Conservation (phyloP, 2,888 invertebrate species). For the Lordiphosa andalusiaca region DNA sequence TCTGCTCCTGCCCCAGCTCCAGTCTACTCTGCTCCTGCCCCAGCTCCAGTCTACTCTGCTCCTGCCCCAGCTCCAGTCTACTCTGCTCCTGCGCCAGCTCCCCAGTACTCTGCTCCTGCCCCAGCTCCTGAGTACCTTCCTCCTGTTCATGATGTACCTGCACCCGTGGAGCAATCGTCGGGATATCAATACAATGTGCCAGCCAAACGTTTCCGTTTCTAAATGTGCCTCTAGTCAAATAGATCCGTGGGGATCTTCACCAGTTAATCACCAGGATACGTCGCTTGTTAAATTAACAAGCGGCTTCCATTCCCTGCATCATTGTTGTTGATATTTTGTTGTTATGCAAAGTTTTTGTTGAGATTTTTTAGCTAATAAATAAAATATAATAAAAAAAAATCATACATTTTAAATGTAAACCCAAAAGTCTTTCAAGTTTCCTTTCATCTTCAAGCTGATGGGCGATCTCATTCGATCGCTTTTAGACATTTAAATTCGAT, state of each 20-base stretch:
- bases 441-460: neutral
- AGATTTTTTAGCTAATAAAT: conserved; percentile 65
- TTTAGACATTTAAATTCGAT: conserved; percentile 19
- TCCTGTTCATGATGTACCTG: conserved; percentile 11
- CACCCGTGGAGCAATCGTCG: conserved; percentile 14
- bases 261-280: conserved; percentile 23
- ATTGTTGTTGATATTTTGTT: conserved; percentile 69
- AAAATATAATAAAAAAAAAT: conserved; percentile 15
- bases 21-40: conserved; percentile 29
- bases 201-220: conserved; percentile 69
- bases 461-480: conserved; percentile 4
- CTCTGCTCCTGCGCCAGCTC: conserved; percentile 10
- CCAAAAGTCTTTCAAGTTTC: conserved; percentile 19
- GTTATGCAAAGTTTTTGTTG: conserved; percentile 68
- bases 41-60: conserved; percentile 28
- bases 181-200: conserved; percentile 66
- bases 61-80: conserved; percentile 27
- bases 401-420: conserved; percentile 22
- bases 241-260: conserved; percentile 6
- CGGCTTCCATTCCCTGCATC: conserved; percentile 21
- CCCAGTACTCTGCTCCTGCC: conserved; percentile 14
- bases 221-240: conserved; percentile 20
- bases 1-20: conserved; percentile 25
- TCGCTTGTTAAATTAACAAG: conserved; percentile 67
- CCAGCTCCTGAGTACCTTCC: conserved; percentile 10